A percentile compares a stretch with the other conserved stretches of the same genome.
phyloP scores from a whole-genome alignment of 1,140 invertebrate genomes.

The Halesus radiatus region DNA sequence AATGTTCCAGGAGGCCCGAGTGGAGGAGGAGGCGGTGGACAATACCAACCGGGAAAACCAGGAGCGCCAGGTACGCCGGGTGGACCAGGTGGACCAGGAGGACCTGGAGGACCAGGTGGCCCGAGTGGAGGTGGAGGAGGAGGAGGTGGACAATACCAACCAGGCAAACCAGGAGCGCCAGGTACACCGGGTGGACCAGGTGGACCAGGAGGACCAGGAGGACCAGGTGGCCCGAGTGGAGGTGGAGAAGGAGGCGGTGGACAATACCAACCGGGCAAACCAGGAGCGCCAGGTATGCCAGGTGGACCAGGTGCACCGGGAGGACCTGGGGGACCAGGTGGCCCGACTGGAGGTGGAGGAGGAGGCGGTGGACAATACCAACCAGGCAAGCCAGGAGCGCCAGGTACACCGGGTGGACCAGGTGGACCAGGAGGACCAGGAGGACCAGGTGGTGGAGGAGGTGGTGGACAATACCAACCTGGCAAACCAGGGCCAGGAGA shows the following conservation, averaged over 20 bases:
- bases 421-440: constrained; percentile 11
- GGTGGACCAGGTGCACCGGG: constrained; percentile 39
- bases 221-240: no score
- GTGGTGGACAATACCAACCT: neutral
- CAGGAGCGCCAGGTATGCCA: constrained; percentile 32
- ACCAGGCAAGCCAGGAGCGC: constrained; percentile 44
- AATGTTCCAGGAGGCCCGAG: neutral
- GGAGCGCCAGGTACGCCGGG: constrained; percentile 21
- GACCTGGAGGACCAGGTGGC: no score
- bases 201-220: no score
- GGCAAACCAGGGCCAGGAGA: constrained; percentile 7
- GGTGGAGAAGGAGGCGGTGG: neutral
- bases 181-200: no score
- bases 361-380: constrained; percentile 6
- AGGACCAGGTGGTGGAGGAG: neutral
- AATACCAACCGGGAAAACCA: neutral
- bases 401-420: constrained; percentile 34
- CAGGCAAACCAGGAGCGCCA: no score
- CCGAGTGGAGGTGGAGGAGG: no score
- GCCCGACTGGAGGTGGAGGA: constrained; percentile 20
- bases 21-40: no score
- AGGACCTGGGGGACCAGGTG: no score
- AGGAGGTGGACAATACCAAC: no score
- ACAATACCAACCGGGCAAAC: constrained; percentile 11
- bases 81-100: constrained; percentile 15